phyloP scores from a whole-genome alignment of 2,888 invertebrate species.

The Pycnomerus fuliginosus region DNA sequence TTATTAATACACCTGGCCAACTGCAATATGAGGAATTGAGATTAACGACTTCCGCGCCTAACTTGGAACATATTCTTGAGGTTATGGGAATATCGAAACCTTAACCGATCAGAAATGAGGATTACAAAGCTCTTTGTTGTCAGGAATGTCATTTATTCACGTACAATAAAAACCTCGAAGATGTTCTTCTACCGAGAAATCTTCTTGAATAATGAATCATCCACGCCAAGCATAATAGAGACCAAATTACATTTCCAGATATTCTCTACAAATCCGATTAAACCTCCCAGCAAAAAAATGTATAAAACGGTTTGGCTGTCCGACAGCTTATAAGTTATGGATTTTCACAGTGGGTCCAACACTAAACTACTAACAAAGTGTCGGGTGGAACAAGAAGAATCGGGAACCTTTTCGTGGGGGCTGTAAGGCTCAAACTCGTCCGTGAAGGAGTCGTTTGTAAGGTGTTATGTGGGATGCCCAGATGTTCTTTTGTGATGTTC shows the following conservation, averaged over 20 bases:
- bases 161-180: no score
- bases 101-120: no score
- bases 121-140: no score
- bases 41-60: slow-evolving; percentile 15
- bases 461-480: slow-evolving; percentile 43
- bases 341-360: slow-evolving; percentile 39
- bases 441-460: slow-evolving; percentile 16
- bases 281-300: slow-evolving; percentile 7
- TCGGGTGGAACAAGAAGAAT: slow-evolving; percentile 11
- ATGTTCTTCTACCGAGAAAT: slow-evolving; percentile 7
- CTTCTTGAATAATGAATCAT: slow-evolving; percentile 15
- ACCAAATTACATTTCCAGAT: slow-evolving; percentile 16
- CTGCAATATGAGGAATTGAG: slow-evolving; percentile 14
- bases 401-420: neutral
- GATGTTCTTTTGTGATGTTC: slow-evolving; percentile 35
- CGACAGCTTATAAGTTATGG: slow-evolving; percentile 34
- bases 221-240: slow-evolving; percentile 12
- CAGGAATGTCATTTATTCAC: no score
- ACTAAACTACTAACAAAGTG: slow-evolving; percentile 26
- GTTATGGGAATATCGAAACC: neutral
- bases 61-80: no score
- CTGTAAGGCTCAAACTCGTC: slow-evolving; percentile 7
- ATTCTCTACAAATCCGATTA: slow-evolving; percentile 20
- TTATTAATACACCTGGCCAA: slow-evolving; percentile 16
- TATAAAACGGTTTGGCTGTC: slow-evolving; percentile 15